Percentiles rank a stretch among this genome's conserved stretches.
Evolutionary conservation across 1,140 invertebrate species (phyloP).

Genomic region (Sycophila sp.): DNA sequence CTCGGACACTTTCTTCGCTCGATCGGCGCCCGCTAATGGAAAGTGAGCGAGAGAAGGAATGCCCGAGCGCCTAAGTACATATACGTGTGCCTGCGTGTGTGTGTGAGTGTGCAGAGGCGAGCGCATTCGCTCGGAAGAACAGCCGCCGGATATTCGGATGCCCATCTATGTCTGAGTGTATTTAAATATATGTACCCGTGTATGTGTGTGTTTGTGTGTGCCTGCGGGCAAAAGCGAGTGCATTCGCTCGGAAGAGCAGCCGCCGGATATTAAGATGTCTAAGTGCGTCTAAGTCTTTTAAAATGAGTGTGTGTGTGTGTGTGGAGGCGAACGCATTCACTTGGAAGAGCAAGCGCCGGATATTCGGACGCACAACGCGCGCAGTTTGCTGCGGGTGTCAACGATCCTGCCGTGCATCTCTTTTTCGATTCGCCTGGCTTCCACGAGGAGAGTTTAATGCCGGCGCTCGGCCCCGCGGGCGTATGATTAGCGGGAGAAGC

Average conservation of each 20-base stretch:
- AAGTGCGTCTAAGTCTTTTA: too few relatives aligned
- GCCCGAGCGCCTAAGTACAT: not conserved
- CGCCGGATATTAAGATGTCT: not conserved
- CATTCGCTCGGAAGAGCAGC: not conserved
- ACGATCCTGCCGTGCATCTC: too few relatives aligned
- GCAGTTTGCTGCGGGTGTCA: too few relatives aligned
- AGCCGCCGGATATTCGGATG: not conserved
- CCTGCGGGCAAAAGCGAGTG: too few relatives aligned
- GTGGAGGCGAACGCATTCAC: not conserved
- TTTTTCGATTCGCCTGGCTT: too few relatives aligned
- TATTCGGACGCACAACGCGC: too few relatives aligned
- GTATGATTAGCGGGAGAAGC: too few relatives aligned
- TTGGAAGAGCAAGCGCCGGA: not conserved
- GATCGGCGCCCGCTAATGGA: slow-evolving; percentile 62
- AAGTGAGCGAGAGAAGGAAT: slow-evolving; percentile 51
- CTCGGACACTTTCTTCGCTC: slow-evolving; percentile 63
- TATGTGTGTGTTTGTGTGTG: slow-evolving; percentile 8
- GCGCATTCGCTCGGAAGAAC: not conserved
- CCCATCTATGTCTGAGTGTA: too few relatives aligned
- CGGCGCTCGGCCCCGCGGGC: too few relatives aligned
- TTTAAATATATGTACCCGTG: not conserved
- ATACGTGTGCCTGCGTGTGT: slow-evolving; percentile 8
- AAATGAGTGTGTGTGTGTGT: too few relatives aligned
- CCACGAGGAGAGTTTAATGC: too few relatives aligned
- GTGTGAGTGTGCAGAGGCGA: too few relatives aligned